A percentile compares a stretch with the other conserved stretches of the same genome.
These are phyloP conservation scores for Alectoris magna DNA, from an alignment of 2,797 vertebrate species.

Conservation along the genomic window DNA sequence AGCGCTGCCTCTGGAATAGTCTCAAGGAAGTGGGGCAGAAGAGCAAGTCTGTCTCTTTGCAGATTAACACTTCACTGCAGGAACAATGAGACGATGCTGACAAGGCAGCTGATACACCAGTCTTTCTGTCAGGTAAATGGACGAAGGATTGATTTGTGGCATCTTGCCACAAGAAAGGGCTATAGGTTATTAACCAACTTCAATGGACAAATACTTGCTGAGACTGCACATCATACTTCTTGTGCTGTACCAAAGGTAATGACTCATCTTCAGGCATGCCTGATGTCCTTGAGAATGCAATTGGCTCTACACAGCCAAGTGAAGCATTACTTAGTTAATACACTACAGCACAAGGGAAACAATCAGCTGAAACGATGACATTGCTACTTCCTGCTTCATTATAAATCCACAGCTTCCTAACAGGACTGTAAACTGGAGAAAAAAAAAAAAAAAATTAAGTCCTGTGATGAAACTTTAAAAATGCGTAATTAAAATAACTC, in stretches of 20 bases:
- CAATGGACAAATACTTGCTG: conserved; percentile 52
- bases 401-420: conserved; percentile 53
- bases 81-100: not conserved
- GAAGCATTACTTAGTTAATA: conserved; percentile 56
- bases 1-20: not conserved
- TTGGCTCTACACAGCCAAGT: conserved; percentile 37
- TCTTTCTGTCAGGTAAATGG: not conserved
- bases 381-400: conserved; percentile 55
- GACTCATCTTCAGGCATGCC: conserved; percentile 46
- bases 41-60: not conserved
- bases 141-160: conserved; percentile 26
- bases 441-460: conserved; percentile 13
- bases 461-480: conserved; percentile 23
- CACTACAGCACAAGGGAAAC: conserved; percentile 39
- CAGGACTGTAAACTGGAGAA: conserved; percentile 46
- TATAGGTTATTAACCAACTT: conserved; percentile 59
- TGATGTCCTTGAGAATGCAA: conserved; percentile 50
- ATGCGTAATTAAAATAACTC: conserved; percentile 17
- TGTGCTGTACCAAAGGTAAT: conserved; percentile 37
- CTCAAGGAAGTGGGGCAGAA: not conserved
- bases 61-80: not conserved
- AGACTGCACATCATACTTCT: conserved; percentile 46
- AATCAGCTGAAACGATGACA: conserved; percentile 54
- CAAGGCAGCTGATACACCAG: not conserved
- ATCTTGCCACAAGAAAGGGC: not conserved